Percentiles rank a stretch among this genome's conserved stretches.
phyloP scores from a whole-genome alignment of 2,113 vertebrate genomes.

The Morone saxatilis region DNA sequence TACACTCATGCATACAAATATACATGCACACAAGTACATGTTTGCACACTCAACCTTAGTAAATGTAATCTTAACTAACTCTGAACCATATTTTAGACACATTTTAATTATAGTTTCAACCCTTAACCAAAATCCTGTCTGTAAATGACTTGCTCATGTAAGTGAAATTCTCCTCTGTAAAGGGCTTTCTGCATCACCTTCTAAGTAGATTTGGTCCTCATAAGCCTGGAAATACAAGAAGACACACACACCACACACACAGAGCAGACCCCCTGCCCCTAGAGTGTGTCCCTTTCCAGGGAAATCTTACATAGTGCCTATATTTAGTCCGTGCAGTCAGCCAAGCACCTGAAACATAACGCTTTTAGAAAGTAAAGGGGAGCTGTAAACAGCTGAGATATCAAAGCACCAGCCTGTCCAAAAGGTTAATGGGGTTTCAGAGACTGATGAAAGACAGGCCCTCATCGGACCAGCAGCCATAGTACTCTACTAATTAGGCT shows the following conservation, averaged over 20 bases:
- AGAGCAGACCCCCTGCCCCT: constrained; percentile 28
- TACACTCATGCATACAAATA: background rate
- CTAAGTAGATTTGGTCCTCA: constrained; percentile 15
- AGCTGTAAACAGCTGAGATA: constrained; percentile 74
- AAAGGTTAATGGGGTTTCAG: constrained; percentile 77
- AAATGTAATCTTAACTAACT: background rate
- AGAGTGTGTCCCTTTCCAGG: constrained; percentile 69
- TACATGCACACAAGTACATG: background rate
- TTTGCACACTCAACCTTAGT: background rate
- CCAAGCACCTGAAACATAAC: constrained; percentile 75
- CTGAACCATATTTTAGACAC: background rate
- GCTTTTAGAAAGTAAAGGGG: constrained; percentile 57
- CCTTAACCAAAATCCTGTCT: background rate
- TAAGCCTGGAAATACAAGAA: constrained; percentile 8
- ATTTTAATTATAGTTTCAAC: background rate
- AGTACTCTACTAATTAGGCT: constrained; percentile 54
- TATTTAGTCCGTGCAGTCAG: constrained; percentile 70
- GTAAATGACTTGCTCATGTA: background rate
- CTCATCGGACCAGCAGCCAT: constrained; percentile 20
- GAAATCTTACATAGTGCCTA: constrained; percentile 72
- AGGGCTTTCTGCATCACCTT: constrained; percentile 6
- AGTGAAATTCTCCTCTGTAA: background rate
- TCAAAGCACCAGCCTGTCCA: constrained; percentile 62
- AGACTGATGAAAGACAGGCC: constrained; percentile 58
- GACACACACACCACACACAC: constrained; percentile 2